Conservation (phyloP, 2,888 invertebrate genomes). For the Diplolepis rosae region DNA sequence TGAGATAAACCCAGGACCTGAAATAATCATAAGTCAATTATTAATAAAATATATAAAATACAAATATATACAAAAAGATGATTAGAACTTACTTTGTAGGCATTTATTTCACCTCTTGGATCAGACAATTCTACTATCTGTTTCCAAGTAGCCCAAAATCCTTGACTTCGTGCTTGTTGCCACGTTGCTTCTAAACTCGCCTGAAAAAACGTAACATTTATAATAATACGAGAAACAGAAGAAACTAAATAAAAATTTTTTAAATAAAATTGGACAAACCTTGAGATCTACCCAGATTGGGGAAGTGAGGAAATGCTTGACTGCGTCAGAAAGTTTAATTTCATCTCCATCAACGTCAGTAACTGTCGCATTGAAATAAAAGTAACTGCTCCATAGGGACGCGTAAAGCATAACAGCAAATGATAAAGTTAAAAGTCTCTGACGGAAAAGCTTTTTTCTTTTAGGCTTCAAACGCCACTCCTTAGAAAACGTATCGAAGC, state of each 20-base stretch:
- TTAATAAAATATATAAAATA: neutral
- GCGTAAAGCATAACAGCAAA: slow-evolving; percentile 81
- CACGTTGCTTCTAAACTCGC: slow-evolving; percentile 81
- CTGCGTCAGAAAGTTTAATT: slow-evolving; percentile 89
- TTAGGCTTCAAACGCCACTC: slow-evolving; percentile 84
- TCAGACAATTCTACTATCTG: slow-evolving; percentile 90
- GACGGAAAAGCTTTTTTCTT: slow-evolving; percentile 68
- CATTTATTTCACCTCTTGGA: slow-evolving; percentile 92
- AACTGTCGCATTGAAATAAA: slow-evolving; percentile 92
- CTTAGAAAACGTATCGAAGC: slow-evolving; percentile 86
- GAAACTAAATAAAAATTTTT: slow-evolving; percentile 5
- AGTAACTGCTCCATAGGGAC: slow-evolving; percentile 84
- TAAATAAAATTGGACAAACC: slow-evolving; percentile 49
- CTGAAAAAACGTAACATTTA: slow-evolving; percentile 47
- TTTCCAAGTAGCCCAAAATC: slow-evolving; percentile 88
- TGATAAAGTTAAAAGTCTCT: slow-evolving; percentile 78
- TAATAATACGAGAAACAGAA: neutral
- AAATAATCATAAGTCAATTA: slow-evolving; percentile 38
- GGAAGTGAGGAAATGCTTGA: slow-evolving; percentile 92
- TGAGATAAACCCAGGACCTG: slow-evolving; percentile 85
- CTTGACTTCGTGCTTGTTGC: slow-evolving; percentile 87
- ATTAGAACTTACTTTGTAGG: slow-evolving; percentile 81
- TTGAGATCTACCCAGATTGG: slow-evolving; percentile 80
- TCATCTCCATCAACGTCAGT: slow-evolving; percentile 90
- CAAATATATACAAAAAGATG: slow-evolving; percentile 9